Evolutionary conservation across 1,140 invertebrate species (phyloP).

Genomic region (Aphelinus certus): DNA sequence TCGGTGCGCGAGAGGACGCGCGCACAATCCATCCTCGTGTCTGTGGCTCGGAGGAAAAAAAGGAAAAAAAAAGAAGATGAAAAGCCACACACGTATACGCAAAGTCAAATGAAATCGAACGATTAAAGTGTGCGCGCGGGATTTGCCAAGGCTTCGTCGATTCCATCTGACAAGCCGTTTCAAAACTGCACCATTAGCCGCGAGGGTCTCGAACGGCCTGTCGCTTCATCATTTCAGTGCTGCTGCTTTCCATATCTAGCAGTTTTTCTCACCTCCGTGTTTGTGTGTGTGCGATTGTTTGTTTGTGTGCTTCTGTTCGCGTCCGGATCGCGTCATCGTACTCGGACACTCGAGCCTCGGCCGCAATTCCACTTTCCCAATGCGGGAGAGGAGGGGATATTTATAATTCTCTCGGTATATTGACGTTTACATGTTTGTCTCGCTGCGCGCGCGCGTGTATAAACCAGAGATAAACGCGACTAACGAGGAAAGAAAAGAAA

Average conservation of each 20-base stretch:
- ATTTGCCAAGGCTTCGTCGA: no score
- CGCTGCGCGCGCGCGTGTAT: background rate
- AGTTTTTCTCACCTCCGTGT: no score
- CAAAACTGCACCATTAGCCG: conserved; percentile 11
- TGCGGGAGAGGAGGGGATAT: conserved; percentile 35
- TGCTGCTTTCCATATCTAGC: no score
- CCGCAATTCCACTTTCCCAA: conserved; percentile 52
- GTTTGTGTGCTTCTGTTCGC: background rate
- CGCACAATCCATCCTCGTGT: no score
- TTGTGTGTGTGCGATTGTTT: background rate
- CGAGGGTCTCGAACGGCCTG: background rate
- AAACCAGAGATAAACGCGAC: background rate
- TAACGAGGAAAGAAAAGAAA: conserved; percentile 6
- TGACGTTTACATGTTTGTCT: conserved; percentile 36
- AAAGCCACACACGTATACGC: no score
- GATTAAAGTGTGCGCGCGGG: no score
- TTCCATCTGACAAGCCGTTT: background rate
- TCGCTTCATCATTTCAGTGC: background rate
- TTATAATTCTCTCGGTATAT: background rate
- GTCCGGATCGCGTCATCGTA: background rate
- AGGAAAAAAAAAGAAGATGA: no score
- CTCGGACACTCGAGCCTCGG: conserved; percentile 37
- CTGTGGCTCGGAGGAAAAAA: no score
- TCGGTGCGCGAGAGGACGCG: no score
- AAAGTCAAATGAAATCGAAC: no score